A percentile compares a stretch with the other conserved stretches of the same genome.
phyloP scores from a whole-genome alignment of 1,140 invertebrate species.

The Trachelipus rathkii region DNA sequence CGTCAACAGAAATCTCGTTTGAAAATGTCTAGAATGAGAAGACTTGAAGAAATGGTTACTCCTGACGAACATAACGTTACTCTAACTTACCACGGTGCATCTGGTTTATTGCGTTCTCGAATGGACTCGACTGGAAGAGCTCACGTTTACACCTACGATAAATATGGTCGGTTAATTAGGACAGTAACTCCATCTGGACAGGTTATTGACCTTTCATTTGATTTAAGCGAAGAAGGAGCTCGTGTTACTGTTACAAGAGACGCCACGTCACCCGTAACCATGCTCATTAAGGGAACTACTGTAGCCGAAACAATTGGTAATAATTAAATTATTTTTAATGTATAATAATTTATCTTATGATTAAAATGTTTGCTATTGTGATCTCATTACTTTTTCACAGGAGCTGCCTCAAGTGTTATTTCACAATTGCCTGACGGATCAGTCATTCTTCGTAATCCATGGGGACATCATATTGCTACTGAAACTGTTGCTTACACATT shows the following conservation, averaged over 20 bases:
- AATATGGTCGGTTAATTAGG: conserved; percentile 82
- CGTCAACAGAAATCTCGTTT: conserved; percentile 87
- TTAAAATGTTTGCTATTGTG: too few relatives aligned
- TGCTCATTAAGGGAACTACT: conserved; percentile 80
- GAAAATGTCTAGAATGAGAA: conserved; percentile 61
- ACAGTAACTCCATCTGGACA: conserved; percentile 89
- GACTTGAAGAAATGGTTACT: conserved; percentile 57
- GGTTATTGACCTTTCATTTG: conserved; percentile 77
- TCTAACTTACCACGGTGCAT: conserved; percentile 86
- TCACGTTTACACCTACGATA: conserved; percentile 92
- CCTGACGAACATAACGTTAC: conserved; percentile 50
- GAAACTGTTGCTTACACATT: conserved; percentile 81
- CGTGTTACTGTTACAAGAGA: conserved; percentile 78
- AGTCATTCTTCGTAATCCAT: conserved; percentile 71
- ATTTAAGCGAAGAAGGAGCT: conserved; percentile 80
- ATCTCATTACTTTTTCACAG: conserved; percentile 41
- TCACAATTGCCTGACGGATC: conserved; percentile 75
- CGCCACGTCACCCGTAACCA: conserved; percentile 70
- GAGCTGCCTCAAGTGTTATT: conserved; percentile 73
- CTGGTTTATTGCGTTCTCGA: conserved; percentile 80
- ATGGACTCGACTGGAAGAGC: conserved; percentile 83
- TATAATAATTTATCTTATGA: too few relatives aligned
- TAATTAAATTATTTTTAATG: not conserved
- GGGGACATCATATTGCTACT: conserved; percentile 75
- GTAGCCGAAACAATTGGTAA: conserved; percentile 56